phyloP scores from a whole-genome alignment of 92 coral and sea anemone species.

The Chrysogorgia sp. region DNA sequence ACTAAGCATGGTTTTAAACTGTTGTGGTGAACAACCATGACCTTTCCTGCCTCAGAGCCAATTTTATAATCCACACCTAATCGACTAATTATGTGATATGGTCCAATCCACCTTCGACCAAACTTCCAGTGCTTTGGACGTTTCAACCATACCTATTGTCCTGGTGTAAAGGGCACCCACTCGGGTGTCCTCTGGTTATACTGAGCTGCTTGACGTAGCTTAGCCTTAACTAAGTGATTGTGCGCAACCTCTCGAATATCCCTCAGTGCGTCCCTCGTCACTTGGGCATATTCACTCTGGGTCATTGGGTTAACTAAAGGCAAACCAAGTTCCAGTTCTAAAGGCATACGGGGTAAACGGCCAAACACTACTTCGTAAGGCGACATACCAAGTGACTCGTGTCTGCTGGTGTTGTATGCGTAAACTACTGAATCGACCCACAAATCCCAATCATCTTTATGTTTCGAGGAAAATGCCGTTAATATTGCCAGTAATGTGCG shows the following conservation, averaged over 20 bases:
- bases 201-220: not conserved
- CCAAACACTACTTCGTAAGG: constrained; percentile 51
- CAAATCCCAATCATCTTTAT: constrained; percentile 45
- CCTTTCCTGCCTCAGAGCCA: constrained; percentile 7
- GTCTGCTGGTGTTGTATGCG: constrained; percentile 51
- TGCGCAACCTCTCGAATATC: not conserved
- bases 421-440: constrained; percentile 46
- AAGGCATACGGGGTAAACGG: constrained; percentile 39
- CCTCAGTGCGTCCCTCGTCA: not conserved
- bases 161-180: constrained; percentile 30
- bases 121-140: constrained; percentile 39
- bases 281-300: constrained; percentile 9
- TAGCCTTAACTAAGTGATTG: constrained; percentile 20
- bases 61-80: constrained; percentile 40
- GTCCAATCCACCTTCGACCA: constrained; percentile 47
- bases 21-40: constrained; percentile 37
- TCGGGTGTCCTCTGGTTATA: too few species aligned
- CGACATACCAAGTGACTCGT: constrained; percentile 30
- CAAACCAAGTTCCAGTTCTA: constrained; percentile 47
- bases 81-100: constrained; percentile 22
- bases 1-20: constrained; percentile 42
- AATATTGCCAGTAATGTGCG: constrained; percentile 35
- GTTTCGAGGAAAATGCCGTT: constrained; percentile 27
- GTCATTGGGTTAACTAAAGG: constrained; percentile 30
- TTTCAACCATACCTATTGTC: constrained; percentile 34